Evolutionary conservation across 37 sponge, comb jelly and placozoan species (phyloP).

Genomic region (Amphimedon queenslandica): DNA sequence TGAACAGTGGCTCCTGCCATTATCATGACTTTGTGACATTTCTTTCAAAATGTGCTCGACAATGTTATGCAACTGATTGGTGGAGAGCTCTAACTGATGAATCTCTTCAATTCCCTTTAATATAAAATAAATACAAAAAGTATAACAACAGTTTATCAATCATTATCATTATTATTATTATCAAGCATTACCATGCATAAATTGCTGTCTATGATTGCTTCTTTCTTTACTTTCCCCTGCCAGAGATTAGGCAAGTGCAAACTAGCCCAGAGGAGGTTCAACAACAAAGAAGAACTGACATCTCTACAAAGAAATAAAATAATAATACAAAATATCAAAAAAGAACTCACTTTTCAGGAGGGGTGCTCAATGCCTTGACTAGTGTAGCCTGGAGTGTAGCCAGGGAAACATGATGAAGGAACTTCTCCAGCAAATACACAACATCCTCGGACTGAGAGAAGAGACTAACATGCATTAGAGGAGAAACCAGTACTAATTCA

Average conservation of each 20-base stretch:
- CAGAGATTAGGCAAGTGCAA: constrained; percentile 65
- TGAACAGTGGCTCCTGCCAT: too few relatives aligned
- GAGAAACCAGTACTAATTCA: constrained; percentile 19
- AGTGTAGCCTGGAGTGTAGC: background rate
- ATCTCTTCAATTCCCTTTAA: too few relatives aligned
- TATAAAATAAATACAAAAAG: too few relatives aligned
- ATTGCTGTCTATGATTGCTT: constrained; percentile 58
- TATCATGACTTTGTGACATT: too few relatives aligned
- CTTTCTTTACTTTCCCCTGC: constrained; percentile 70
- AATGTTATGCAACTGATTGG: too few relatives aligned
- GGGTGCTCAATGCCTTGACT: too few relatives aligned
- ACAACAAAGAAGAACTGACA: constrained; percentile 8
- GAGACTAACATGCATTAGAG: too few relatives aligned
- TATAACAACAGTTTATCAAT: too few relatives aligned
- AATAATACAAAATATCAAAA: too few relatives aligned
- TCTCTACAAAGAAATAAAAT: background rate
- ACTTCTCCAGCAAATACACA: constrained; percentile 10
- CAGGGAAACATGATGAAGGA: background rate
- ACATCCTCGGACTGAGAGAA: background rate
- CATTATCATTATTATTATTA: background rate
- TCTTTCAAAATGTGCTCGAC: too few relatives aligned
- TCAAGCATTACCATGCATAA: constrained; percentile 42
- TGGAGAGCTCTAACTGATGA: too few relatives aligned
- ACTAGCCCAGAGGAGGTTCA: constrained; percentile 81
- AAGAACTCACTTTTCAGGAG: too few relatives aligned